phyloP scores from a whole-genome alignment of 2,888 invertebrate genomes.

The Eretmocerus hayati region DNA sequence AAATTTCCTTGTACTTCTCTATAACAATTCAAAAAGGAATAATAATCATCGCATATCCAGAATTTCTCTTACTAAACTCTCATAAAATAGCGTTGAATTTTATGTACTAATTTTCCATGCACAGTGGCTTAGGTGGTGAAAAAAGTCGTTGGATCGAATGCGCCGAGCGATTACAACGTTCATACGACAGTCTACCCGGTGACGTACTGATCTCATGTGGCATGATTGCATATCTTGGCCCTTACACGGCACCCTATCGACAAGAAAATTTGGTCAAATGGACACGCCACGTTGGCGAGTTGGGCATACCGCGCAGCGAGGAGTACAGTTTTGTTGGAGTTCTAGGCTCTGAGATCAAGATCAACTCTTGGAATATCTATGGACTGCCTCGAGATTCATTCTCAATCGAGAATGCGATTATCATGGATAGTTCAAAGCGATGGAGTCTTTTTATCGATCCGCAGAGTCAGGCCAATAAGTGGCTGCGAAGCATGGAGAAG shows the following conservation, averaged over 20 bases:
- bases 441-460: conserved; percentile 81
- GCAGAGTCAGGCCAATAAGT: conserved; percentile 77
- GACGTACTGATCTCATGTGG: conserved; percentile 85
- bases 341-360: conserved; percentile 79
- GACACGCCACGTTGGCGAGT: conserved; percentile 60
- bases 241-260: conserved; percentile 69
- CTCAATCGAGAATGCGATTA: conserved; percentile 79
- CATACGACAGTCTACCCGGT: conserved; percentile 78
- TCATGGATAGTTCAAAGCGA: conserved; percentile 69
- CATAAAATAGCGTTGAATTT: too few species aligned
- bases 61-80: too few species aligned
- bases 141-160: conserved; percentile 76
- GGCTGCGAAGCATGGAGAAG: conserved; percentile 80
- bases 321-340: conserved; percentile 65
- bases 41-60: too few species aligned
- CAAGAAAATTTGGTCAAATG: conserved; percentile 59
- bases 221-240: conserved; percentile 82
- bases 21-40: too few species aligned
- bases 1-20: too few species aligned
- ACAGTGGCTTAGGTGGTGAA: conserved; percentile 74
- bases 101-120: neutral
- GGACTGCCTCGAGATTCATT: conserved; percentile 75
- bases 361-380: conserved; percentile 78
- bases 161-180: conserved; percentile 65
- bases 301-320: conserved; percentile 71